Evolutionary conservation across 2,797 vertebrate genomes (phyloP).

Genomic region (Pterois miles): DNA sequence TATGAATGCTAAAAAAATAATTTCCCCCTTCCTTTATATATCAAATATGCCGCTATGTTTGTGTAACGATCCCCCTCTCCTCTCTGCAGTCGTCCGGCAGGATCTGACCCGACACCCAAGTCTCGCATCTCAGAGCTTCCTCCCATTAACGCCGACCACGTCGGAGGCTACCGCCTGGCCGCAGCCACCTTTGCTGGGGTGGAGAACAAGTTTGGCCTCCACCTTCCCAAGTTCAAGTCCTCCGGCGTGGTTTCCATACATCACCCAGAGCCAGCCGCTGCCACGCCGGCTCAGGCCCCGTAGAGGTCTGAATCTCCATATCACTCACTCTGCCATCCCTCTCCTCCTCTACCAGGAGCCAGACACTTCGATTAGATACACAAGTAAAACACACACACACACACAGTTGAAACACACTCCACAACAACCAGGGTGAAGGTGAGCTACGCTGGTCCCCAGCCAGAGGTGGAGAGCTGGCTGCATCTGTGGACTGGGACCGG

Average conservation of each 20-base stretch:
- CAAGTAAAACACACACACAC: constrained; percentile 23
- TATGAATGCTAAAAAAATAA: background rate
- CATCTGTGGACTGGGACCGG: constrained; percentile 33
- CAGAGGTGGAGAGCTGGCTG: constrained; percentile 24
- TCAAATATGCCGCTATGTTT: background rate
- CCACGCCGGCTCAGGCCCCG: constrained; percentile 67
- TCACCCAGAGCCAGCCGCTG: constrained; percentile 62
- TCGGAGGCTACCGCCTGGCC: constrained; percentile 95
- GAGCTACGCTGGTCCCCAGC: constrained; percentile 25
- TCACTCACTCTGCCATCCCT: constrained; percentile 55
- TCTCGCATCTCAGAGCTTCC: constrained; percentile 95
- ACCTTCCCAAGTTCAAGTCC: constrained; percentile 95
- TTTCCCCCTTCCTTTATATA: background rate
- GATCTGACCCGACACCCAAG: constrained; percentile 90
- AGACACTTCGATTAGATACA: constrained; percentile 64
- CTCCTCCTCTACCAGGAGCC: constrained; percentile 64
- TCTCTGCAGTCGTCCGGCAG: constrained; percentile 87
- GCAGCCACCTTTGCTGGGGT: constrained; percentile 97
- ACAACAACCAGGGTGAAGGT: constrained; percentile 38
- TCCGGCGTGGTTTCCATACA: constrained; percentile 82
- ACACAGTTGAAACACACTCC: constrained; percentile 52
- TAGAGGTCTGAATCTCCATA: constrained; percentile 57
- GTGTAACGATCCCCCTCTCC: background rate
- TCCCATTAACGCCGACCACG: constrained; percentile 90
- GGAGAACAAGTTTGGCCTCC: constrained; percentile 98